Evolutionary conservation across 2,113 vertebrate genomes (phyloP).

Genomic region (Aplodontia rufa): DNA sequence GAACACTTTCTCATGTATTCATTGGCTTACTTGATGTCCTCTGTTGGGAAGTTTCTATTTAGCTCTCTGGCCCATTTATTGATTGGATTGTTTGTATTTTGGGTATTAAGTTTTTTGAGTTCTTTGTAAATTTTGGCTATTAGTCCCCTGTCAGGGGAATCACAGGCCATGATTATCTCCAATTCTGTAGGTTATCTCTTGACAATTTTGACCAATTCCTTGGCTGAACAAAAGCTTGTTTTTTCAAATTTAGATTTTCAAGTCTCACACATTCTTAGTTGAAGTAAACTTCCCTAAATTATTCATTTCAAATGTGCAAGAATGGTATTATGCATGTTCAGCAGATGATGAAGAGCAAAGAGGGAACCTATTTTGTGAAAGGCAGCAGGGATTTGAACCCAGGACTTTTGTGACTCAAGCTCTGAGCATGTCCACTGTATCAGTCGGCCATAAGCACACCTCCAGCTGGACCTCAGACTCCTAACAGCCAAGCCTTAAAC

Average conservation of each 20-base stretch:
- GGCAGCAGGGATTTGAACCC: not conserved
- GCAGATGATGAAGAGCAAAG: not conserved
- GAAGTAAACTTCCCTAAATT: no score
- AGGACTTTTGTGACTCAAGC: not conserved
- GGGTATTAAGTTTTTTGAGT: no score
- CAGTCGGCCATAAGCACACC: not conserved
- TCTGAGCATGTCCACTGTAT: not conserved
- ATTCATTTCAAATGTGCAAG: not conserved
- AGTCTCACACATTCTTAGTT: not conserved
- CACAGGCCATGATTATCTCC: no score
- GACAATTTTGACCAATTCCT: no score
- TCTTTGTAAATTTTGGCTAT: no score
- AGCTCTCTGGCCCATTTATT: no score
- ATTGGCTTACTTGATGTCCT: no score
- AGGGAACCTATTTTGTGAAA: not conserved
- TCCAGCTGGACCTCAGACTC: not conserved
- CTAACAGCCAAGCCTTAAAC: not conserved
- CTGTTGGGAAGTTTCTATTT: no score
- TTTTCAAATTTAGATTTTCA: conserved; percentile 50
- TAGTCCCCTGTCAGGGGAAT: no score
- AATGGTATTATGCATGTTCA: not conserved
- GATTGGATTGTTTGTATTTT: no score
- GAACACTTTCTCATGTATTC: no score
- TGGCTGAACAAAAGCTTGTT: not conserved
- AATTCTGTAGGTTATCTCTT: no score